Percentiles rank a stretch among this genome's conserved stretches.
phyloP scores from a whole-genome alignment of 2,113 vertebrate species.

The Ptyas mucosa region DNA sequence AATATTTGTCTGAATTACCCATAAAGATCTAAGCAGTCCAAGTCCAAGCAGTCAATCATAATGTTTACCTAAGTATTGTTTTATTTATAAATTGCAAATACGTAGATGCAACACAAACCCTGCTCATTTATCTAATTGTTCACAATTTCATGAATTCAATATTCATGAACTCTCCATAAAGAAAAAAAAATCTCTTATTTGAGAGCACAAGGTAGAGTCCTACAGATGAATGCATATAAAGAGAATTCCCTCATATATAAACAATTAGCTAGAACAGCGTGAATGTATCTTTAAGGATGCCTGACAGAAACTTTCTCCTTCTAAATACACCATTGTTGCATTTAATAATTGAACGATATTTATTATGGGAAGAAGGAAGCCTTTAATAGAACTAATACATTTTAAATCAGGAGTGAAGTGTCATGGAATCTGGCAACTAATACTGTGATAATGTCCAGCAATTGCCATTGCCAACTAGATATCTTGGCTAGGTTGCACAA shows the following conservation, averaged over 20 bases:
- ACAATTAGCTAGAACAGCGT: neutral
- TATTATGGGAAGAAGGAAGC: neutral
- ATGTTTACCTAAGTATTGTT: neutral
- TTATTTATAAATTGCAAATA: neutral
- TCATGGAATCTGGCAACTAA: neutral
- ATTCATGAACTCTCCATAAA: neutral
- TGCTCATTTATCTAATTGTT: neutral
- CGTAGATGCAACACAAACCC: neutral
- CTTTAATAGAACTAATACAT: neutral
- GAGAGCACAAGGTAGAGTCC: neutral
- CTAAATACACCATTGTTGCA: neutral
- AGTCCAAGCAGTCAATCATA: neutral
- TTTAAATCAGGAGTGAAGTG: neutral
- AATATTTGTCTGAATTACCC: neutral
- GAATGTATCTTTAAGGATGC: neutral
- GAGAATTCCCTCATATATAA: neutral
- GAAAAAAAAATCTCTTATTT: neutral
- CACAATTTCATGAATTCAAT: neutral
- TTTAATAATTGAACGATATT: neutral
- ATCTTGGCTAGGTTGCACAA: neutral
- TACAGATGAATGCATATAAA: neutral
- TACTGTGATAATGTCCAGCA: neutral
- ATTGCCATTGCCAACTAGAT: neutral
- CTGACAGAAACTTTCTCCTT: neutral
- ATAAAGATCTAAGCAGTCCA: neutral